Base-by-base conservation (phyloP, 2,113 vertebrate species). In the Theristicus caerulescens region DNA sequence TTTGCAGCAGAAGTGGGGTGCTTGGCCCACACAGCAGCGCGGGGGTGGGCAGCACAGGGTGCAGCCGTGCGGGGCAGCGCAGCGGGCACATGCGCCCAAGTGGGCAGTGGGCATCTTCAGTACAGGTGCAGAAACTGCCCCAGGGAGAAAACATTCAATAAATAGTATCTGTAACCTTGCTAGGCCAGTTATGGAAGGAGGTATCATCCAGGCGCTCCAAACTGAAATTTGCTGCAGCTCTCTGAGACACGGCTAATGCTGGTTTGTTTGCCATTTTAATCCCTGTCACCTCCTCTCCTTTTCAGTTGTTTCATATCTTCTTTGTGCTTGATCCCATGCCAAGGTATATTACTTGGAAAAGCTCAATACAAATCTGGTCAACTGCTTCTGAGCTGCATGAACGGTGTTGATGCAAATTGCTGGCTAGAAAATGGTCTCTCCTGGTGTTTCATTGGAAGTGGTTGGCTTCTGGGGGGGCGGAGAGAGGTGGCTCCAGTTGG, bases 81-180 rank as follows among this genome's bases (percentile, higher is more conserved):
- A 1, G 4, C 0, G 3, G 46, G 24, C 38, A 34, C 31, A 7
- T 0, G 0, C 14, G 22, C n/a, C 59, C 2, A 2, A 29, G 38
- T 1, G 2, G 55, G 10, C 51, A 38, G 16, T 0, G 0, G 4
- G 9, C 34, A 25, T 10, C 61, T 65, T 61, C 40, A 18, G 32
- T 16, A 13, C 1, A 1, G 38, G 32, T 1, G 0, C 4, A n/a
- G 78, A 73, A 82, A 38, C 13, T 0, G 0, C 18, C 8, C 16
- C 0, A 0, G 14, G 69, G 29, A 42, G 25, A 64, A 76, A 90
- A 40, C 13, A 18, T 47, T 71, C 55, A 25, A 24, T 54, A 59
- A 40, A 21, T 18, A 36, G 11, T 36, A 36, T 34, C 27, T 49
- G 32, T 55, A 83, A 59, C 61, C 61, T 86, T 1, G 0, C 40